A percentile compares a stretch with the other conserved stretches of the same genome.
These are phyloP conservation scores for Caenorhabditis briggsae DNA, from an alignment of 1,140 invertebrate genomes.

Conservation along the genomic window DNA sequence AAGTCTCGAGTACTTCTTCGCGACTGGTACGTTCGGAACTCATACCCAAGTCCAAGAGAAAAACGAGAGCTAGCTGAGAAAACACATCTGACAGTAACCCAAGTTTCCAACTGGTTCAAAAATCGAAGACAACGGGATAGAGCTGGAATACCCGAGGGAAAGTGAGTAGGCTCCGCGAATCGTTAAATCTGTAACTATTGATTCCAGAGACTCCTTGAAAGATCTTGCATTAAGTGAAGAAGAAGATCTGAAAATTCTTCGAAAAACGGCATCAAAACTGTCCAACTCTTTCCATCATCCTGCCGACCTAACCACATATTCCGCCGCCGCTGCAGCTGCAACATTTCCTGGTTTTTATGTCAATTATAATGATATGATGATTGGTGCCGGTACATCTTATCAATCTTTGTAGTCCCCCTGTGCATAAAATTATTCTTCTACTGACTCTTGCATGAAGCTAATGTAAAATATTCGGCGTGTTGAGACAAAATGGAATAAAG, in stretches of 20 bases:
- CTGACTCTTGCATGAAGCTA: neutral
- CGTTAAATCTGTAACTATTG: neutral
- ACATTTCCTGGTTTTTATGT: slow-evolving; percentile 29
- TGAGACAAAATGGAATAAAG: neutral
- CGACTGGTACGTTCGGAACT: slow-evolving; percentile 89
- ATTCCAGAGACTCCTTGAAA: slow-evolving; percentile 29
- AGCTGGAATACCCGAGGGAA: slow-evolving; percentile 82
- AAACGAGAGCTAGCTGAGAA: slow-evolving; percentile 93
- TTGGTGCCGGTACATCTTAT: slow-evolving; percentile 29
- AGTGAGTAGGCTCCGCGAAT: no score
- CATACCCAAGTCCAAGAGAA: slow-evolving; percentile 92
- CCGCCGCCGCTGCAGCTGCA: slow-evolving; percentile 20
- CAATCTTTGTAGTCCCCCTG: neutral
- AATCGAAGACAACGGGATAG: slow-evolving; percentile 93
- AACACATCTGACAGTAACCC: slow-evolving; percentile 57
- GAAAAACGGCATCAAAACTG: slow-evolving; percentile 32
- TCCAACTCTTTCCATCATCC: slow-evolving; percentile 25
- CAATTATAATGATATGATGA: slow-evolving; percentile 47
- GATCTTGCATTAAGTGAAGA: slow-evolving; percentile 54
- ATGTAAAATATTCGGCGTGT: slow-evolving; percentile 14
- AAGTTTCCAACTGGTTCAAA: slow-evolving; percentile 96
- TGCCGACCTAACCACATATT: slow-evolving; percentile 17
- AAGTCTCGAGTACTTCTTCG: slow-evolving; percentile 88
- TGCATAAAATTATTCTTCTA: neutral
- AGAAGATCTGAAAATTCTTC: slow-evolving; percentile 48